These are phyloP conservation scores for Macheiramphus alcinus DNA, from an alignment of 2,113 vertebrate species.

Conservation along the genomic window DNA sequence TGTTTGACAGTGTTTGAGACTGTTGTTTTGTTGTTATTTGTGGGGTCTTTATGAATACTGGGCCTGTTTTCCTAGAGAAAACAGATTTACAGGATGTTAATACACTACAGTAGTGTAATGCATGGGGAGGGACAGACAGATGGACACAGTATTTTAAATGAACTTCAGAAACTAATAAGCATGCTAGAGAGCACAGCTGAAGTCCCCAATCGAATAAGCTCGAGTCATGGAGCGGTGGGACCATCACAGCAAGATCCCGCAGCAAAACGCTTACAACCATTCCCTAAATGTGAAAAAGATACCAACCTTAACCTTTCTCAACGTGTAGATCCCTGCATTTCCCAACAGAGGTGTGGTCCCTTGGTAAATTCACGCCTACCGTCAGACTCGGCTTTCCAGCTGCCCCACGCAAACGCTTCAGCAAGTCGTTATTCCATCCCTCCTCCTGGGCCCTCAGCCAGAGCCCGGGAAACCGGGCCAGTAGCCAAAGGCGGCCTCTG, in stretches of 20 bases:
- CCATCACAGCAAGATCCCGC: neutral
- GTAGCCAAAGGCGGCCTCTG: too few species aligned
- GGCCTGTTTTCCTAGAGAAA: neutral
- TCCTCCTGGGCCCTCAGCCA: neutral
- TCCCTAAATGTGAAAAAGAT: too few species aligned
- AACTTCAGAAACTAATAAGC: neutral
- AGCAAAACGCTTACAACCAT: neutral
- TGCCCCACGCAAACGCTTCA: neutral
- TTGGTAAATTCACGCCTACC: fast-evolving
- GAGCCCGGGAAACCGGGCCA: too few species aligned
- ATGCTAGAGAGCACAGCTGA: neutral
- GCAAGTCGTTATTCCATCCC: fast-evolving
- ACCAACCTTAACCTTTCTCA: neutral
- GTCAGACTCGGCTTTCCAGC: too few species aligned
- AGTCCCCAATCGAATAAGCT: neutral
- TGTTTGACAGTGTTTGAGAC: neutral
- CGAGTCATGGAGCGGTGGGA: fast-evolving
- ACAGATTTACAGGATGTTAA: neutral
- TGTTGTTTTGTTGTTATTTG: neutral
- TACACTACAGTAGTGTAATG: neutral
- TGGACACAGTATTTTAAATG: neutral
- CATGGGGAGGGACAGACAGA: too few species aligned
- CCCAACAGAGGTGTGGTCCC: neutral
- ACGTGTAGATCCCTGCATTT: neutral
- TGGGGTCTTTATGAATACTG: neutral